A percentile compares a stretch with the other conserved stretches of the same genome.
phyloP scores from a whole-genome alignment of 2,797 vertebrate species.

The Spatula clypeata region DNA sequence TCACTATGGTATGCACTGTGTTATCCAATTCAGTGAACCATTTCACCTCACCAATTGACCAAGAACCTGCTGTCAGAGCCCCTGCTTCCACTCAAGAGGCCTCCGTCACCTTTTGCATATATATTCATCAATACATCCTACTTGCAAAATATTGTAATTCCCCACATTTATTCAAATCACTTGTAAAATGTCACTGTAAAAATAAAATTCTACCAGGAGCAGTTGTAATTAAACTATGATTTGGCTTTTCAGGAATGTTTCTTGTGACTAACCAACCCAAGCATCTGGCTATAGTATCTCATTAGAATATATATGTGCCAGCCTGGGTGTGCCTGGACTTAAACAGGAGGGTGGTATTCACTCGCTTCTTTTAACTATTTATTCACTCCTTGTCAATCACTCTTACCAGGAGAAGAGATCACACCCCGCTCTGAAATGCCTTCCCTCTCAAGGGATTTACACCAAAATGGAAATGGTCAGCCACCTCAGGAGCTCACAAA shows the following conservation, averaged over 20 bases:
- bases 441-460: constrained; percentile 63
- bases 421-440: constrained; percentile 56
- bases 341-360: constrained; percentile 63
- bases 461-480: constrained; percentile 66
- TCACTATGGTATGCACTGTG: constrained; percentile 63
- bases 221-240: not conserved
- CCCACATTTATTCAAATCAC: not conserved
- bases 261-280: constrained; percentile 15
- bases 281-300: constrained; percentile 18
- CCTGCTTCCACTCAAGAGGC: constrained; percentile 41
- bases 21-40: constrained; percentile 78
- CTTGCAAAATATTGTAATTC: constrained; percentile 27
- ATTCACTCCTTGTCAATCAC: constrained; percentile 73
- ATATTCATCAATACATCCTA: not conserved
- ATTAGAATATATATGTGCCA: constrained; percentile 50
- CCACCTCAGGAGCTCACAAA: constrained; percentile 44
- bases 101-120: constrained; percentile 27
- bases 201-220: not conserved
- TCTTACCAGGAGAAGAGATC: constrained; percentile 44
- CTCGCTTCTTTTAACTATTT: constrained; percentile 67
- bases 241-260: constrained; percentile 36
- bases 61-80: constrained; percentile 60
- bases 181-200: not conserved
- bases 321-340: constrained; percentile 37
- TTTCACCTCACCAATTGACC: constrained; percentile 70